These are phyloP conservation scores for Ceratitis capitata DNA, from an alignment of 1,140 invertebrate genomes.

Conservation along the genomic window DNA sequence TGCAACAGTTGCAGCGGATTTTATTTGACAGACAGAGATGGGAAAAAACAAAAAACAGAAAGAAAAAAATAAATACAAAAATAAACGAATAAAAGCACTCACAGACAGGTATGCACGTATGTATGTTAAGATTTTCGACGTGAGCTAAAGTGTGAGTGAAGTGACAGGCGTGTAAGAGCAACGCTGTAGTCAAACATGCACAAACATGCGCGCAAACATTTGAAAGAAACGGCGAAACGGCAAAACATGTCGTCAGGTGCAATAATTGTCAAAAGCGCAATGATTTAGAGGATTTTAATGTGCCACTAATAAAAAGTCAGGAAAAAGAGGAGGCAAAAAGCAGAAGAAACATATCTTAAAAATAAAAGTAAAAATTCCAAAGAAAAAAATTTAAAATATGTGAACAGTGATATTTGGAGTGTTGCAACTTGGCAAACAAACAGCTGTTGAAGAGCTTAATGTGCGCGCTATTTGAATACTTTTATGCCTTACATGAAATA, in stretches of 20 bases:
- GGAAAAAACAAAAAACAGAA: background rate
- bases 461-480: background rate
- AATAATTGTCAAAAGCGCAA: conserved; percentile 22
- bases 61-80: background rate
- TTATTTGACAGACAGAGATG: background rate
- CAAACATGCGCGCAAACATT: background rate
- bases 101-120: background rate
- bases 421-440: background rate
- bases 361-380: background rate
- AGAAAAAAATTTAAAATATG: background rate
- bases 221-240: no score
- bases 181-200: background rate
- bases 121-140: background rate
- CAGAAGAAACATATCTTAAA: background rate
- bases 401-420: background rate
- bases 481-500: background rate
- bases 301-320: background rate
- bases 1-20: background rate
- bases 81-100: background rate
- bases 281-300: conserved; percentile 34
- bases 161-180: background rate
- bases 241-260: conserved; percentile 31
- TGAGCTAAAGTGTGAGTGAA: conserved; percentile 5
- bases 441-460: background rate
- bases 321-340: background rate